Percentiles rank a stretch among this genome's conserved stretches.
Evolutionary conservation across 2,888 invertebrate species (phyloP).

Genomic region (Anthophora plumipes): DNA sequence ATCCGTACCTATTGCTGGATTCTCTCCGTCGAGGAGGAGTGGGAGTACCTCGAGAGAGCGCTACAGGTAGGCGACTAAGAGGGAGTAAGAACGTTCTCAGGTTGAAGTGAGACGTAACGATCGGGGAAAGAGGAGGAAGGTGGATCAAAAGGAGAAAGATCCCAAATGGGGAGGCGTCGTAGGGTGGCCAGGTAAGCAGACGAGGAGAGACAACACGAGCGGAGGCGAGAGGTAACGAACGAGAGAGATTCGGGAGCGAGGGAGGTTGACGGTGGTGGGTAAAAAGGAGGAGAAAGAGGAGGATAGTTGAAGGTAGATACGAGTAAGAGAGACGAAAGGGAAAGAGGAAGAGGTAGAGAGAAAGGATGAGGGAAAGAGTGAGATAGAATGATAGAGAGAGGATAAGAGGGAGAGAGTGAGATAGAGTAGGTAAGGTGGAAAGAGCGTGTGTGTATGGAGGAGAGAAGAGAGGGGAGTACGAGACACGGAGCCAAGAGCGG

Average conservation of each 20-base stretch:
- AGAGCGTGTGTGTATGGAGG: constrained; percentile 51
- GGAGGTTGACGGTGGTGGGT: constrained; percentile 43
- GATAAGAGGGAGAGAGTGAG: constrained; percentile 60
- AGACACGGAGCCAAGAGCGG: constrained; percentile 83
- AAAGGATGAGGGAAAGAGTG: constrained; percentile 57
- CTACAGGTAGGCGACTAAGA: constrained; percentile 32
- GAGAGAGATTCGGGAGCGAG: constrained; percentile 53
- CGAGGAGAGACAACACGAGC: constrained; percentile 61
- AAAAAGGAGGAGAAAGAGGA: background rate
- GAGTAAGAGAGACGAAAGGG: constrained; percentile 53
- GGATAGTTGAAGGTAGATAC: constrained; percentile 1
- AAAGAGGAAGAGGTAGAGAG: background rate
- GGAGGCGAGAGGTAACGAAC: constrained; percentile 46
- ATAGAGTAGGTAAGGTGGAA: constrained; percentile 59
- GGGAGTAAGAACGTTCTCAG: constrained; percentile 3
- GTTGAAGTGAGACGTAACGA: constrained; percentile 15
- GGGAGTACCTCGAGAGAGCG: constrained; percentile 54
- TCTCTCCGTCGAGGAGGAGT: constrained; percentile 45
- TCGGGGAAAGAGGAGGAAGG: constrained; percentile 36
- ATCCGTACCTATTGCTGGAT: constrained; percentile 52
- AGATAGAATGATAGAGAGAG: constrained; percentile 41
- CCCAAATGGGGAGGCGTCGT: constrained; percentile 61
- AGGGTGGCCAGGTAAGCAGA: constrained; percentile 61
- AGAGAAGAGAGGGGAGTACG: constrained; percentile 62
- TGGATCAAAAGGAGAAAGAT: constrained; percentile 58